Evolutionary conservation across 2,888 invertebrate species (phyloP).

Genomic region (Laspeyria flexula): DNA sequence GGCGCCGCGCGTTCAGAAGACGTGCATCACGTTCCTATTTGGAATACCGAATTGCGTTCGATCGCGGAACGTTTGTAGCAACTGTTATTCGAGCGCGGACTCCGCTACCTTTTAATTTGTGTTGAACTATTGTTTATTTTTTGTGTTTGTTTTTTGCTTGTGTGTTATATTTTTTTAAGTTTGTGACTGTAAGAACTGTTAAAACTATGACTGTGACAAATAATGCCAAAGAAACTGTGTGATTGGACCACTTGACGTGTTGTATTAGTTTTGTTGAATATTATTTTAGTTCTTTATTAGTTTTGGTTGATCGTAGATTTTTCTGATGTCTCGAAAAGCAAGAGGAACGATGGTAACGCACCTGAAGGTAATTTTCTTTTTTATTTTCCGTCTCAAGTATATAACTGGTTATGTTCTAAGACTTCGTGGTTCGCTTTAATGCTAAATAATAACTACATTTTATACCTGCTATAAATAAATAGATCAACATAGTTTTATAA

Average conservation of each 20-base stretch:
- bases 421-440: background rate
- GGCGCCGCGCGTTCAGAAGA: slow-evolving; percentile 67
- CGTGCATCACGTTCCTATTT: slow-evolving; percentile 65
- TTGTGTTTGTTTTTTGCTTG: slow-evolving; percentile 55
- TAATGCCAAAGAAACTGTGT: slow-evolving; percentile 80
- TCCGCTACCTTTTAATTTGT: slow-evolving; percentile 55
- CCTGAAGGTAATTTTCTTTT: slow-evolving; percentile 68
- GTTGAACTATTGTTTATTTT: slow-evolving; percentile 63
- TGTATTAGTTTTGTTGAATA: slow-evolving; percentile 59
- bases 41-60: slow-evolving; percentile 61
- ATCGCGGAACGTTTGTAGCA: slow-evolving; percentile 64
- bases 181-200: slow-evolving; percentile 59
- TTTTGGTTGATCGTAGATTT: slow-evolving; percentile 53
- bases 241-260: slow-evolving; percentile 72
- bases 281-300: slow-evolving; percentile 52
- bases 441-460: background rate
- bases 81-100: slow-evolving; percentile 62
- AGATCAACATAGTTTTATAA: background rate
- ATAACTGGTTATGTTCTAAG: background rate
- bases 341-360: slow-evolving; percentile 82
- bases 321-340: slow-evolving; percentile 76
- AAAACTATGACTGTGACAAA: slow-evolving; percentile 56
- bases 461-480: slow-evolving; percentile 1
- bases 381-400: slow-evolving; percentile 5
- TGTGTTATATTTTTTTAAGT: slow-evolving; percentile 45